These are phyloP conservation scores for Hafferia zeledoni DNA, from an alignment of 2,797 vertebrate species.

Conservation along the genomic window DNA sequence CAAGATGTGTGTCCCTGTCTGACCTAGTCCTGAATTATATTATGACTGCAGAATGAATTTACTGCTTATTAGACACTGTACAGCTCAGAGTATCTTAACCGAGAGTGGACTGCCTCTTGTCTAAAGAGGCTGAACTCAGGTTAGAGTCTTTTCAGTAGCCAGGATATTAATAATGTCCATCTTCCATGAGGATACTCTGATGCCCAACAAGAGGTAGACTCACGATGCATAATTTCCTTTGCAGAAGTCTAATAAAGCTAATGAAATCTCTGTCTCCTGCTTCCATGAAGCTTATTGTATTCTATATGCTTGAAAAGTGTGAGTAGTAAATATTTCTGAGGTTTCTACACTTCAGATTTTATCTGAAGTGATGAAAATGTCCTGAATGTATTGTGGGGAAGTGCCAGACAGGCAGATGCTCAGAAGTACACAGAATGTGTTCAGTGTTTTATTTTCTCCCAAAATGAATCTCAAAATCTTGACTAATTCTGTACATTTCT, in stretches of 20 bases:
- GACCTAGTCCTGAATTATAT: neutral
- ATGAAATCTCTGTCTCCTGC: neutral
- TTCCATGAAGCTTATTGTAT: neutral
- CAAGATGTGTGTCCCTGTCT: neutral
- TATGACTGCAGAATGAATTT: neutral
- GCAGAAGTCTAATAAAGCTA: neutral
- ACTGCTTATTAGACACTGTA: neutral
- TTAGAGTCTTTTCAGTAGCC: neutral
- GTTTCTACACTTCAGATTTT: neutral
- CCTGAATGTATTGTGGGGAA: slow-evolving; percentile 23
- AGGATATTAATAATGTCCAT: neutral
- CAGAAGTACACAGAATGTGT: neutral
- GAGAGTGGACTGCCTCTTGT: neutral
- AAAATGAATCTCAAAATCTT: slow-evolving; percentile 6
- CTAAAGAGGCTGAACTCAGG: neutral
- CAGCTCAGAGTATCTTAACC: neutral
- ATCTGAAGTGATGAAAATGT: slow-evolving; percentile 16
- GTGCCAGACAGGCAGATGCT: slow-evolving; percentile 26
- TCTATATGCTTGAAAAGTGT: neutral
- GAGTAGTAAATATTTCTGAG: slow-evolving; percentile 11
- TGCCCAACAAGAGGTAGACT: neutral
- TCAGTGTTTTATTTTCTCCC: slow-evolving; percentile 14
- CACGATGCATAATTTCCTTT: neutral
- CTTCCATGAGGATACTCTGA: neutral
- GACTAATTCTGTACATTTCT: neutral